phyloP scores from a whole-genome alignment of 2,797 vertebrate species.

The Gobionotothen gibberifrons region DNA sequence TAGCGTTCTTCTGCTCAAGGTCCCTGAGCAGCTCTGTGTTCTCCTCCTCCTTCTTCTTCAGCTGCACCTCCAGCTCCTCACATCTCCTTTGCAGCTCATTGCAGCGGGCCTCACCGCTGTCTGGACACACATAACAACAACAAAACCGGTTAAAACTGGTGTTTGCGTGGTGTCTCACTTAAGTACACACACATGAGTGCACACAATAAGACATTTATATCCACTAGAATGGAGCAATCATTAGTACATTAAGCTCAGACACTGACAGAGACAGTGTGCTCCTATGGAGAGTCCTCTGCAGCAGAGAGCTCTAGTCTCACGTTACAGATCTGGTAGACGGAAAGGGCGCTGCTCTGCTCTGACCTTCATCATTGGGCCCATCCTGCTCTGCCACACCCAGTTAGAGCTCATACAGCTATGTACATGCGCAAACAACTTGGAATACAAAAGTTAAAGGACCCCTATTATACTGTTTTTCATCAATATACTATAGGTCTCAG shows the following conservation, averaged over 20 bases:
- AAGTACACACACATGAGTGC: background rate
- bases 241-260: constrained; percentile 57
- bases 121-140: constrained; percentile 69
- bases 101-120: constrained; percentile 85
- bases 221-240: constrained; percentile 12
- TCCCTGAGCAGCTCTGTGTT: constrained; percentile 90
- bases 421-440: constrained; percentile 18
- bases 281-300: constrained; percentile 59
- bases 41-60: constrained; percentile 92
- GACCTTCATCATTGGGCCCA: constrained; percentile 64
- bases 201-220: constrained; percentile 6
- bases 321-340: constrained; percentile 66
- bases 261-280: constrained; percentile 47
- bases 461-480: too few species aligned
- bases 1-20: constrained; percentile 95
- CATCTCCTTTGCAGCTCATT: constrained; percentile 90
- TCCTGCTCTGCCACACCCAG: constrained; percentile 21
- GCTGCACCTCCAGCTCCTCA: constrained; percentile 93
- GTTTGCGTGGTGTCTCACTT: background rate
- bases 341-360: constrained; percentile 44
- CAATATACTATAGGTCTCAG: too few species aligned
- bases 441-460: background rate
- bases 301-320: constrained; percentile 62
- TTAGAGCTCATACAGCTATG: constrained; percentile 19
- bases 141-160: background rate